Evolutionary conservation across 30 jellyfish, hydroid and myxozoan species (phyloP).

Genomic region (Aurelia sp.): DNA sequence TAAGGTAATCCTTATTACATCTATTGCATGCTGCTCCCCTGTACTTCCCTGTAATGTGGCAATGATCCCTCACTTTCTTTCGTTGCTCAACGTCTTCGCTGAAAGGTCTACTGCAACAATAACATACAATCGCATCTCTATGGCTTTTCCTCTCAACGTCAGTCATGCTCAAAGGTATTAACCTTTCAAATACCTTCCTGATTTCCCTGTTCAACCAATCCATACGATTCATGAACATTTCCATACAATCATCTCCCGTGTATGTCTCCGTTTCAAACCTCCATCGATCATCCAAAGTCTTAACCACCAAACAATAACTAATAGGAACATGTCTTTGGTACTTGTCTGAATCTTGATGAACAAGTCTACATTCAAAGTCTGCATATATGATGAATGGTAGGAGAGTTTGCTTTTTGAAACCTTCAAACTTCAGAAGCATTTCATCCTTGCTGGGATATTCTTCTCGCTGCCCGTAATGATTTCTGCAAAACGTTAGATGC

Average conservation of each 20-base stretch:
- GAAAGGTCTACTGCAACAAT: background rate
- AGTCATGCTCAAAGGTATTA: background rate
- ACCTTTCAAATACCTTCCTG: background rate
- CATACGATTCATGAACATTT: background rate
- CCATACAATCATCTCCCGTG: background rate
- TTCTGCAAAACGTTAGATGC: background rate
- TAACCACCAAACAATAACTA: background rate
- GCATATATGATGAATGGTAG: constrained; percentile 17
- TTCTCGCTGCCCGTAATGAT: constrained; percentile 1
- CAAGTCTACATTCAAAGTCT: constrained; percentile 3
- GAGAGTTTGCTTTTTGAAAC: background rate
- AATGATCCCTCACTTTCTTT: constrained; percentile 21
- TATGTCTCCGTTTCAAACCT: background rate
- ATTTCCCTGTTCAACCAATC: background rate
- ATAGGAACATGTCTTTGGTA: background rate
- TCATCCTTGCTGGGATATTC: background rate
- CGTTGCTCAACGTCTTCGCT: background rate
- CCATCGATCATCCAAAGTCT: background rate
- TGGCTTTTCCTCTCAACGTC: background rate
- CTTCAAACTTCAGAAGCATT: background rate
- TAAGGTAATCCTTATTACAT: too few relatives aligned
- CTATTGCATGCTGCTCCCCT: constrained; percentile 3
- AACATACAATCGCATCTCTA: background rate
- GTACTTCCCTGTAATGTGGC: constrained; percentile 24
- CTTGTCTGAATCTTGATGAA: background rate